Evolutionary conservation across 2,113 vertebrate genomes (phyloP).

Genomic region (Centropristis striata): DNA sequence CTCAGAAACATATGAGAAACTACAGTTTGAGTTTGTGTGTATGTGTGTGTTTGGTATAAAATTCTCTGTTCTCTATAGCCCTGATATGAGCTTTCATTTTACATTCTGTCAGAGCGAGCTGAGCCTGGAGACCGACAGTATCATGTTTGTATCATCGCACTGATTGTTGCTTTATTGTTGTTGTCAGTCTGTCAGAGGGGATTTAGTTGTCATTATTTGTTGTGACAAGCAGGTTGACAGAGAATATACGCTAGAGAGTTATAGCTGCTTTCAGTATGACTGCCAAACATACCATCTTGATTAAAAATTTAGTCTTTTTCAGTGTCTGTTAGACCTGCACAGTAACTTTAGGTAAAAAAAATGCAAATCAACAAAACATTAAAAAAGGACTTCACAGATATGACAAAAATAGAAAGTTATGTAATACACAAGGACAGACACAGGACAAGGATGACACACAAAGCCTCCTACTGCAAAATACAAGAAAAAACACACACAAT

Average conservation of each 20-base stretch:
- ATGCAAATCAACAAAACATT: too few relatives aligned
- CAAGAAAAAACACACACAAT: too few relatives aligned
- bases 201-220: not conserved
- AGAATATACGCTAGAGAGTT: not conserved
- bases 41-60: not conserved
- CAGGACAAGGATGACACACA: not conserved
- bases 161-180: conserved; percentile 1
- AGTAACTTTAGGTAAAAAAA: too few relatives aligned
- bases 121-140: not conserved
- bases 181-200: not conserved
- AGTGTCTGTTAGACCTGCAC: not conserved
- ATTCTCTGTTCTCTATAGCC: not conserved
- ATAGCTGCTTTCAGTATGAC: not conserved
- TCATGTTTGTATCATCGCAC: not conserved
- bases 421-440: too few relatives aligned
- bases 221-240: not conserved
- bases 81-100: not conserved
- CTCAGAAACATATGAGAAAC: not conserved
- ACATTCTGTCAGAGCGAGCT: not conserved
- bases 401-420: too few relatives aligned
- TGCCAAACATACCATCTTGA: not conserved
- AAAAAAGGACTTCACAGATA: too few relatives aligned
- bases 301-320: not conserved
- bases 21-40: not conserved
- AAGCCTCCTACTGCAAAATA: not conserved